These are phyloP conservation scores for Chiloscyllium plagiosum DNA, from an alignment of 2,113 vertebrate genomes.

Conservation along the genomic window DNA sequence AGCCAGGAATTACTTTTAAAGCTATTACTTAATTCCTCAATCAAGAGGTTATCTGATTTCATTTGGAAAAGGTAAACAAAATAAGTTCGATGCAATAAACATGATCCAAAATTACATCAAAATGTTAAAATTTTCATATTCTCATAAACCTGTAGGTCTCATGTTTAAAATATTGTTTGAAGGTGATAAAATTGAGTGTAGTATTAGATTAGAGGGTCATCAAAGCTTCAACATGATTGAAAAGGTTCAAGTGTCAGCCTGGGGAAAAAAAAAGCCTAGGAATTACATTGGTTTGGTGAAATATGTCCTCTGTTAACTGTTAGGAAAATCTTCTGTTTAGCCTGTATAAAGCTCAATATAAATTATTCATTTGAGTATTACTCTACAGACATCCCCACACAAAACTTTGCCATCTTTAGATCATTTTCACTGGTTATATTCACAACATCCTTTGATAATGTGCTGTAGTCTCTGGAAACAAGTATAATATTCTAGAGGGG, in stretches of 20 bases:
- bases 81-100: background rate
- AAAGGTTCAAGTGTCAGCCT: background rate
- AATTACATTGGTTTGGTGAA: background rate
- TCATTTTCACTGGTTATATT: background rate
- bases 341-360: background rate
- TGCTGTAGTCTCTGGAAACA: background rate
- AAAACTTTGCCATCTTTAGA: background rate
- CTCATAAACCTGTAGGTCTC: background rate
- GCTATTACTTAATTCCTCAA: background rate
- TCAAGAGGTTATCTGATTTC: background rate
- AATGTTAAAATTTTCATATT: background rate
- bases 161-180: background rate
- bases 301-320: background rate
- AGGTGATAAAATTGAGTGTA: background rate
- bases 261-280: background rate
- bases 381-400: background rate
- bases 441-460: background rate
- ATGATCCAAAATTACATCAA: background rate
- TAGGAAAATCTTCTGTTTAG: background rate
- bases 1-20: background rate
- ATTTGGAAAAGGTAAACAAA: background rate
- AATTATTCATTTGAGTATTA: constrained; percentile 23
- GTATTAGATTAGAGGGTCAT: background rate
- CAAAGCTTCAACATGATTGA: background rate
- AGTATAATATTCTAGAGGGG: background rate